phyloP scores from a whole-genome alignment of 1,140 invertebrate species.

The Anastrepha obliqua region DNA sequence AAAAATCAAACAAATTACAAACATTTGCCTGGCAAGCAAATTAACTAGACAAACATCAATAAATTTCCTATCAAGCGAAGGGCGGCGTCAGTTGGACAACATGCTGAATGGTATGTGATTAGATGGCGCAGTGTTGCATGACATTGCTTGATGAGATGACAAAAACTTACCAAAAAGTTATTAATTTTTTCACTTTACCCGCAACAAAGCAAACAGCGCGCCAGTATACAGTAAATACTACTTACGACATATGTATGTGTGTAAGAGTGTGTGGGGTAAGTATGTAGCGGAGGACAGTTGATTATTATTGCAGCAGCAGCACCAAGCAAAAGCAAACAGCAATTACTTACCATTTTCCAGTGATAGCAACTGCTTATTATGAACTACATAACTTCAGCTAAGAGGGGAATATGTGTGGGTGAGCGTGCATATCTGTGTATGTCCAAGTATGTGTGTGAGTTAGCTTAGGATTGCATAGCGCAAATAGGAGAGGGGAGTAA shows the following conservation, averaged over 20 bases:
- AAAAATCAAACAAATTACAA: conserved; percentile 26
- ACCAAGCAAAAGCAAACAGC: conserved; percentile 19
- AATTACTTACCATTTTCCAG: conserved; percentile 42
- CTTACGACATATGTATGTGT: neutral
- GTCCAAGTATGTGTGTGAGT: neutral
- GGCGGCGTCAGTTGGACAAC: conserved; percentile 43
- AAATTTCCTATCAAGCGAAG: neutral
- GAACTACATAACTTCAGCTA: neutral
- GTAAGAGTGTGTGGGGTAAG: neutral
- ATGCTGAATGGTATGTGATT: neutral
- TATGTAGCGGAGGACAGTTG: neutral
- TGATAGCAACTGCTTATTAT: conserved; percentile 44
- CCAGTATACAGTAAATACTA: too few relatives aligned
- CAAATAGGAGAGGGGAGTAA: conserved; percentile 9
- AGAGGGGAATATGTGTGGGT: neutral
- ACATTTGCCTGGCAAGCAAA: neutral
- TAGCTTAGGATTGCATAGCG: neutral
- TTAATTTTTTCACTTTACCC: conserved; percentile 31
- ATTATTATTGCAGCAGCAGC: conserved; percentile 22
- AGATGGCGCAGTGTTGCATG: conserved; percentile 10
- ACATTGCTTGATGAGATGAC: conserved; percentile 51
- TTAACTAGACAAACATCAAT: conserved; percentile 18
- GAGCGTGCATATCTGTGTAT: neutral
- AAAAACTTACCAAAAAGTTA: conserved; percentile 37
- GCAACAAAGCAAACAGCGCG: neutral